phyloP scores from a whole-genome alignment of 1,140 invertebrate genomes.

The Drosophila watanabei region DNA sequence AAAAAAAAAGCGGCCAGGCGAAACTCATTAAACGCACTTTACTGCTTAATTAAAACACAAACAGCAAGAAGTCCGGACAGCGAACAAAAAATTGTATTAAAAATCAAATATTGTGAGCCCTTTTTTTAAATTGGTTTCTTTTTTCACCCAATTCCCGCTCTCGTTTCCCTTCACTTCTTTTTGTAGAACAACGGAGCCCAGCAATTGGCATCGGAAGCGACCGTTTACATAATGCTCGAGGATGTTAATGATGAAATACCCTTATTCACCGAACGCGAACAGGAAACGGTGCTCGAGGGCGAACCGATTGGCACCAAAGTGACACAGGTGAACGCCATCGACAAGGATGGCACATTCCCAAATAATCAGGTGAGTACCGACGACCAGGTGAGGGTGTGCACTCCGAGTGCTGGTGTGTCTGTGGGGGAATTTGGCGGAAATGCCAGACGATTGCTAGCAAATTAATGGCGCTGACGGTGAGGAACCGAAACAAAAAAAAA shows the following conservation, averaged over 20 bases:
- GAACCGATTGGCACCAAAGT: constrained; percentile 97
- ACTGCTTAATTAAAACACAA: constrained; percentile 46
- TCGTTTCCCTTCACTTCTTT: background rate
- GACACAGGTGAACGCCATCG: constrained; percentile 97
- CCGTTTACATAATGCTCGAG: constrained; percentile 96
- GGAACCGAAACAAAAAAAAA: constrained; percentile 9
- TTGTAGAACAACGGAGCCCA: constrained; percentile 97
- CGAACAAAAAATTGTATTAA: constrained; percentile 9
- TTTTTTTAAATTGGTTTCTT: constrained; percentile 31
- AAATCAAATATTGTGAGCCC: constrained; percentile 27
- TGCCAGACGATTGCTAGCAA: constrained; percentile 65
- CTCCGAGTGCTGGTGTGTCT: background rate
- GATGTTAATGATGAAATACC: constrained; percentile 99
- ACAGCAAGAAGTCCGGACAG: constrained; percentile 13
- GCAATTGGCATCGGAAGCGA: constrained; percentile 97
- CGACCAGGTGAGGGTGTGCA: constrained; percentile 13
- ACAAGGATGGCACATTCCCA: constrained; percentile 97
- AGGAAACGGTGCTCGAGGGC: constrained; percentile 97
- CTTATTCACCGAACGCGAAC: constrained; percentile 96
- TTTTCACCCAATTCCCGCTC: background rate
- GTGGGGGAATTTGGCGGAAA: constrained; percentile 50
- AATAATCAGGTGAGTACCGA: constrained; percentile 93
- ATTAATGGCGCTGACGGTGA: constrained; percentile 51
- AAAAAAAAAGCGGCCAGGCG: constrained; percentile 4
- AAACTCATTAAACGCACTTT: constrained; percentile 34